Conservation (phyloP, 2,888 invertebrate species). For the Ommatoiulus sabulosus region DNA sequence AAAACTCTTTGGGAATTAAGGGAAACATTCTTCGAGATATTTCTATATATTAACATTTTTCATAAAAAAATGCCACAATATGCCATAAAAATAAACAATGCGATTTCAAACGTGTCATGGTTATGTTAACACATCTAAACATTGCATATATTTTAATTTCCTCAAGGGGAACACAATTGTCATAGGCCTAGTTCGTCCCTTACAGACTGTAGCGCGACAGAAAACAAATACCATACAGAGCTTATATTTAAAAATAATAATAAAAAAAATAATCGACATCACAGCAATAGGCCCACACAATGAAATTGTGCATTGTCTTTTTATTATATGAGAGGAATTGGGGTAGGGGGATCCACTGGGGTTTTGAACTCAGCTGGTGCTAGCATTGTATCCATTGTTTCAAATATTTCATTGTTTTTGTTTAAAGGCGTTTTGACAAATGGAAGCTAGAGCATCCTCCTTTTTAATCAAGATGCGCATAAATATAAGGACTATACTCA, state of each 20-base stretch:
- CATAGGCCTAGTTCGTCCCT: background rate
- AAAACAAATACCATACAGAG: background rate
- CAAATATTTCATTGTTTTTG: slow-evolving; percentile 1
- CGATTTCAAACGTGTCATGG: background rate
- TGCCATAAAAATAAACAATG: background rate
- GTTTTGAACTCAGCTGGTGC: slow-evolving; percentile 1
- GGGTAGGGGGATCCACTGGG: slow-evolving; percentile 1
- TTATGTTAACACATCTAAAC: background rate
- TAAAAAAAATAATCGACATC: background rate
- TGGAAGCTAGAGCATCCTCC: slow-evolving; percentile 1
- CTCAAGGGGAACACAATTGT: background rate
- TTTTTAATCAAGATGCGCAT: slow-evolving; percentile 1
- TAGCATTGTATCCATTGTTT: slow-evolving; percentile 1
- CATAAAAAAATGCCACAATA: background rate
- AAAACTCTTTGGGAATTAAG: background rate
- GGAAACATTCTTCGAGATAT: background rate
- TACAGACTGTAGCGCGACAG: background rate
- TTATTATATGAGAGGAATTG: background rate
- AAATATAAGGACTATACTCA: background rate
- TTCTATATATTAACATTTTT: background rate
- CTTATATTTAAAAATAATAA: background rate
- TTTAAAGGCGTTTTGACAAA: slow-evolving; percentile 1
- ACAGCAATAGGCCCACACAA: slow-evolving; percentile 1
- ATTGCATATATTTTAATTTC: background rate
- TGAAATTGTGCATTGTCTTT: slow-evolving; percentile 1